These are phyloP conservation scores for Enoplosus armatus DNA, from an alignment of 2,797 vertebrate species.

Conservation along the genomic window DNA sequence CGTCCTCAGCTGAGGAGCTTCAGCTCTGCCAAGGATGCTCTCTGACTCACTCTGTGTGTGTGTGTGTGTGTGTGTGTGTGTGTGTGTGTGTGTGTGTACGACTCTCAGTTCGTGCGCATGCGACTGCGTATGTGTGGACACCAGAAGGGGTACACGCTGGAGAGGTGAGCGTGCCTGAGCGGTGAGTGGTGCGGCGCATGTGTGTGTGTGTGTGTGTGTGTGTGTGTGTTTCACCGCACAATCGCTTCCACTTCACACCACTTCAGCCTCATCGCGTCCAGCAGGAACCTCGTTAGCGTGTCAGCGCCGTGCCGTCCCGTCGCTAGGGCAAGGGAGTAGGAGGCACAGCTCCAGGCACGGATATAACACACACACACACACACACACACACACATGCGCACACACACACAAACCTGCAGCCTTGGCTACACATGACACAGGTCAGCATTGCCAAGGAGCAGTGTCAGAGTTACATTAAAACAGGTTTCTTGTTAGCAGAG, in stretches of 20 bases:
- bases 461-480: slow-evolving; percentile 40
- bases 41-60: slow-evolving; percentile 62
- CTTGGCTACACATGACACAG: slow-evolving; percentile 36
- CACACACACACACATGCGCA: slow-evolving; percentile 16
- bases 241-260: slow-evolving; percentile 67
- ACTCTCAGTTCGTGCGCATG: not conserved
- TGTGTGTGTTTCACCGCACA: slow-evolving; percentile 20
- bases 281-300: slow-evolving; percentile 67
- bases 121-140: slow-evolving; percentile 1
- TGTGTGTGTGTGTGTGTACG: slow-evolving; percentile 42
- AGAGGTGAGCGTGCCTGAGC: slow-evolving; percentile 24
- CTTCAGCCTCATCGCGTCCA: slow-evolving; percentile 58
- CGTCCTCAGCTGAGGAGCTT: slow-evolving; percentile 54
- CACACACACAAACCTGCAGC: slow-evolving; percentile 31
- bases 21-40: slow-evolving; percentile 38
- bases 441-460: slow-evolving; percentile 23
- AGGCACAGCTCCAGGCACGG: slow-evolving; percentile 49
- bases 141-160: slow-evolving; percentile 1
- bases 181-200: not conserved
- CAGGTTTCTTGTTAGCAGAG: slow-evolving; percentile 54
- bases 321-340: slow-evolving; percentile 29
- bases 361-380: slow-evolving; percentile 12
- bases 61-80: slow-evolving; percentile 49
- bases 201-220: slow-evolving; percentile 8
- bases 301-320: slow-evolving; percentile 46